Percentiles rank a stretch among this genome's conserved stretches.
Conservation (phyloP, 2,888 invertebrate genomes). For the Seladonia tumulorum region DNA sequence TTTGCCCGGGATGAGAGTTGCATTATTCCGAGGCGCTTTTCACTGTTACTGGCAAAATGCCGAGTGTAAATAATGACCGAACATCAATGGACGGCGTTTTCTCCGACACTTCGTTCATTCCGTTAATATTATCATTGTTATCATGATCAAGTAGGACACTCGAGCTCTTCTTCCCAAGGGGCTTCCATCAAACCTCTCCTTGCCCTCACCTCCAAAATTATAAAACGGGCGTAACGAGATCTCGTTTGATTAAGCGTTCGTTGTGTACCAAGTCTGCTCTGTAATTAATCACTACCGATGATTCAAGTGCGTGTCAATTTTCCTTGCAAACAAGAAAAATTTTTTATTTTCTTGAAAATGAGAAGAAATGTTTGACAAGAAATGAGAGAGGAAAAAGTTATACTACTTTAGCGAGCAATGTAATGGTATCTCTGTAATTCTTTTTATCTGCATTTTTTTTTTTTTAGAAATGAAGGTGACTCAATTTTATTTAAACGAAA, state of each 20-base stretch:
- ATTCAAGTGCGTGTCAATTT: not conserved
- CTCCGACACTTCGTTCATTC: conserved; percentile 58
- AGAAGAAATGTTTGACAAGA: too few relatives aligned
- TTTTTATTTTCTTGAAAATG: too few relatives aligned
- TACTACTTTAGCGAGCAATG: too few relatives aligned
- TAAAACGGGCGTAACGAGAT: not conserved
- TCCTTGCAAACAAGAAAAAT: too few relatives aligned
- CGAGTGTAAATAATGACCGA: conserved; percentile 72
- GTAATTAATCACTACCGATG: not conserved
- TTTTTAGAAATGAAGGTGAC: too few relatives aligned
- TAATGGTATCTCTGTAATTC: too few relatives aligned
- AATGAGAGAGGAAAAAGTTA: too few relatives aligned
- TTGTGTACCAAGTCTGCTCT: not conserved
- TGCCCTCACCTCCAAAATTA: not conserved
- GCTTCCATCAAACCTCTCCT: not conserved
- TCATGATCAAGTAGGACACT: conserved; percentile 15
- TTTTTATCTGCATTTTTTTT: too few relatives aligned
- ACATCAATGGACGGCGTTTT: conserved; percentile 65
- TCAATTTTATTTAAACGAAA: too few relatives aligned
- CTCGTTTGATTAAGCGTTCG: not conserved
- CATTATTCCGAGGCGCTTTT: conserved; percentile 74
- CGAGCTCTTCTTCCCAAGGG: not conserved
- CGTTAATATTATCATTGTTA: conserved; percentile 55
- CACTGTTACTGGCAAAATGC: conserved; percentile 78
- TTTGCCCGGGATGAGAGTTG: conserved; percentile 67